Conservation (phyloP, 2,113 vertebrate species). For the Poeciliopsis prolifica region DNA sequence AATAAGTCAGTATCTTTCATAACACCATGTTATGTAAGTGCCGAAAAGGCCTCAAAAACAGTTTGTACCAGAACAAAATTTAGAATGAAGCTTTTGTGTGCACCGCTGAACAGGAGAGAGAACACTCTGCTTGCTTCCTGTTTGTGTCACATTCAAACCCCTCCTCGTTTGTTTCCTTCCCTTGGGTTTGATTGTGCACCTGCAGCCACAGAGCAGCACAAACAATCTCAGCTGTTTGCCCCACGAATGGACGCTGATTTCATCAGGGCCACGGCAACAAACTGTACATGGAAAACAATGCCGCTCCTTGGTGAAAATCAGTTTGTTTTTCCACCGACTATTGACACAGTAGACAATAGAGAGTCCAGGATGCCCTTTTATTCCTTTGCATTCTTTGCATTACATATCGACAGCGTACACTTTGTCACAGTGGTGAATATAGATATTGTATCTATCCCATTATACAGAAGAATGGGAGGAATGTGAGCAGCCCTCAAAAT, state of each 20-base stretch:
- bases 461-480: conserved; percentile 56
- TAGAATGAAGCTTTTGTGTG: conserved; percentile 22
- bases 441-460: conserved; percentile 33
- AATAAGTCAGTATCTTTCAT: conserved; percentile 36
- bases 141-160: conserved; percentile 71
- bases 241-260: conserved; percentile 18
- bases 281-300: conserved; percentile 56
- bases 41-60: conserved; percentile 41
- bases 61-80: conserved; percentile 32
- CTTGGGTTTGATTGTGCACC: conserved; percentile 65
- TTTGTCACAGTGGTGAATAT: conserved; percentile 37
- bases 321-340: conserved; percentile 51
- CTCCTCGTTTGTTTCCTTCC: conserved; percentile 70
- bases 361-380: conserved; percentile 45
- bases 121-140: conserved; percentile 69
- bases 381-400: conserved; percentile 33
- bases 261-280: conserved; percentile 46
- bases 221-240: conserved; percentile 46
- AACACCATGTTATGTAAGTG: conserved; percentile 51
- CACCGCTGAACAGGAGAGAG: conserved; percentile 34
- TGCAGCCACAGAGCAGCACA: conserved; percentile 56
- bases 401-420: conserved; percentile 28
- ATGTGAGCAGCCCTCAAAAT: conserved; percentile 25
- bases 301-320: conserved; percentile 52
- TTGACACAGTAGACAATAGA: conserved; percentile 53